Evolutionary conservation across 2,888 invertebrate species (phyloP).

Genomic region (Gastracanthus pulcherrimus): DNA sequence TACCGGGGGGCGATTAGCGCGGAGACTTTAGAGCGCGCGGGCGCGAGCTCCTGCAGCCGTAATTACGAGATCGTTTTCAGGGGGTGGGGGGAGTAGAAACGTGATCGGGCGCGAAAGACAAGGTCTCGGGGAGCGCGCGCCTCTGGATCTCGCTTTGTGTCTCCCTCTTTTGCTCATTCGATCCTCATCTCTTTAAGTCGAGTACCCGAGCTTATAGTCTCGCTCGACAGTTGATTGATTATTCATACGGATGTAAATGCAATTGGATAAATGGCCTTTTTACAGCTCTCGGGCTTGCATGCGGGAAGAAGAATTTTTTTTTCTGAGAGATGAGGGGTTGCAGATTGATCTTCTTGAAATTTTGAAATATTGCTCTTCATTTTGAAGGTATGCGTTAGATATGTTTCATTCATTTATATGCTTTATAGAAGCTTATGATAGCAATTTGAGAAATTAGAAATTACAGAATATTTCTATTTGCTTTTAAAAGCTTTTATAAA

Average conservation of each 20-base stretch:
- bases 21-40: conserved; percentile 39
- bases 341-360: too few relatives aligned
- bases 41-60: neutral
- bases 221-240: conserved; percentile 21
- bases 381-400: too few relatives aligned
- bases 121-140: too few relatives aligned
- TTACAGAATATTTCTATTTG: too few relatives aligned
- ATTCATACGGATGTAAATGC: conserved; percentile 9
- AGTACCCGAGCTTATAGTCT: neutral
- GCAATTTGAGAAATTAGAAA: too few relatives aligned
- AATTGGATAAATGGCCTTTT: conserved; percentile 5
- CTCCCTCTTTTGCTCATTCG: conserved; percentile 2
- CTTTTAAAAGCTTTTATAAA: too few relatives aligned
- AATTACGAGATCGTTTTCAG: conserved; percentile 47
- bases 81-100: neutral
- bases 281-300: neutral
- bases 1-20: conserved; percentile 37
- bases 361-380: too few relatives aligned
- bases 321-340: too few relatives aligned
- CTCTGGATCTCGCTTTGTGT: neutral
- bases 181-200: neutral
- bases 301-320: neutral
- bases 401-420: too few relatives aligned
- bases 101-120: conserved; percentile 25
- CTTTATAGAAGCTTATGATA: too few relatives aligned